phyloP scores from a whole-genome alignment of 2,113 vertebrate species.

The Furnarius figulus region DNA sequence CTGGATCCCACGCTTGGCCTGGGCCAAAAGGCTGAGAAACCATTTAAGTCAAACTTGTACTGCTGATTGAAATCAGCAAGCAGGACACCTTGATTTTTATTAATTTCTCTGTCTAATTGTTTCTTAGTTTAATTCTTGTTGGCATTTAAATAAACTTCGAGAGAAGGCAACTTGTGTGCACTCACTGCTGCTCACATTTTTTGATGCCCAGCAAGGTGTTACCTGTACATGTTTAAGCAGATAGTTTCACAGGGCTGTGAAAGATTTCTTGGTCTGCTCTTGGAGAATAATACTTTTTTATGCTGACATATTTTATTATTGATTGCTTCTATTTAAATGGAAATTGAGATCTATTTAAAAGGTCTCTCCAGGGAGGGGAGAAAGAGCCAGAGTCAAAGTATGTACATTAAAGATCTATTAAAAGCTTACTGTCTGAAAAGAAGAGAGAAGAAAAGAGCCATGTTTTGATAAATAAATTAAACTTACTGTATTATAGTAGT shows the following conservation, averaged over 20 bases:
- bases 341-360: neutral
- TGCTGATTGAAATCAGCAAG: neutral
- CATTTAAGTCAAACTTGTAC: neutral
- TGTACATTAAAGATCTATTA: neutral
- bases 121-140: neutral
- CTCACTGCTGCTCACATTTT: neutral
- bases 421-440: neutral
- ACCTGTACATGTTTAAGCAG: neutral
- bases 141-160: neutral
- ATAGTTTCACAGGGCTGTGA: neutral
- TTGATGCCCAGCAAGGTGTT: neutral
- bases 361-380: neutral
- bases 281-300: neutral
- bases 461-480: conserved; percentile 5
- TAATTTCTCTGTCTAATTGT: neutral
- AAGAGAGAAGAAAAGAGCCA: neutral
- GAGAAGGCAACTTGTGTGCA: neutral
- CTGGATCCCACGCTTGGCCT: neutral
- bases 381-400: neutral
- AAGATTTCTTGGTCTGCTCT: neutral
- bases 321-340: conserved; percentile 10
- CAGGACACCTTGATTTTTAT: neutral
- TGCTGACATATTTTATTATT: neutral
- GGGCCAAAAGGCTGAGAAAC: neutral
- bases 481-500: neutral